These are phyloP conservation scores for Malacoraja senta DNA, from an alignment of 2,797 vertebrate genomes.

Conservation along the genomic window DNA sequence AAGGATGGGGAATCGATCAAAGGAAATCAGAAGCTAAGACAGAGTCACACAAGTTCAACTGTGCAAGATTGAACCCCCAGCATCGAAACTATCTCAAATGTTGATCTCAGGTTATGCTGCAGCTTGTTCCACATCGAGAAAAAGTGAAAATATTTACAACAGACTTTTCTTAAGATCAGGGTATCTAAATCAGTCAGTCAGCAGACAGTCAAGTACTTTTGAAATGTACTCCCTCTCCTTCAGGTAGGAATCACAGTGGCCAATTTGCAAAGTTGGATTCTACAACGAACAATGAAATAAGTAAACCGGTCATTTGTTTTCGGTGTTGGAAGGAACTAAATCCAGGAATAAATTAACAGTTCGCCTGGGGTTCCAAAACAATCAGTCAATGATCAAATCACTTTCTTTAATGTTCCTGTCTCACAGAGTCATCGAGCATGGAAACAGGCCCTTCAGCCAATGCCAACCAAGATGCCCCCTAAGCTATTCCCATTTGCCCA, in stretches of 20 bases:
- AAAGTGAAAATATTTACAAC: not conserved
- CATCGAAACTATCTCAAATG: not conserved
- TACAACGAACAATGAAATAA: not conserved
- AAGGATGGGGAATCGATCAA: not conserved
- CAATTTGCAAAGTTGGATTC: not conserved
- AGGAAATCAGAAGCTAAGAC: not conserved
- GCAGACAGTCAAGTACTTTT: not conserved
- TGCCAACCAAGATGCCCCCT: too few relatives aligned
- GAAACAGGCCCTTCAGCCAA: too few relatives aligned
- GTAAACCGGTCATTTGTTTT: not conserved
- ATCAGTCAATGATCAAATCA: constrained; percentile 63
- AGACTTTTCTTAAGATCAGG: not conserved
- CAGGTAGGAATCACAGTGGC: not conserved
- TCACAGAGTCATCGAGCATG: too few relatives aligned
- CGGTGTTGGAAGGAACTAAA: not conserved
- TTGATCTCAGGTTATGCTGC: not conserved
- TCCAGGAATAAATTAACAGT: constrained; percentile 85
- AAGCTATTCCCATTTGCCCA: too few relatives aligned
- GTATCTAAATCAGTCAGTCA: too few relatives aligned
- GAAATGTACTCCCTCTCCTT: not conserved
- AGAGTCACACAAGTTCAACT: not conserved
- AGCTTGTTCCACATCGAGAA: not conserved
- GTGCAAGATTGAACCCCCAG: not conserved
- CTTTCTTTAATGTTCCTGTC: not conserved
- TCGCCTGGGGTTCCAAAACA: constrained; percentile 61